Evolutionary conservation across 2,113 vertebrate genomes (phyloP), one percentile per base, ranked within the genome.

Genomic region (Proteles cristata): DNA sequence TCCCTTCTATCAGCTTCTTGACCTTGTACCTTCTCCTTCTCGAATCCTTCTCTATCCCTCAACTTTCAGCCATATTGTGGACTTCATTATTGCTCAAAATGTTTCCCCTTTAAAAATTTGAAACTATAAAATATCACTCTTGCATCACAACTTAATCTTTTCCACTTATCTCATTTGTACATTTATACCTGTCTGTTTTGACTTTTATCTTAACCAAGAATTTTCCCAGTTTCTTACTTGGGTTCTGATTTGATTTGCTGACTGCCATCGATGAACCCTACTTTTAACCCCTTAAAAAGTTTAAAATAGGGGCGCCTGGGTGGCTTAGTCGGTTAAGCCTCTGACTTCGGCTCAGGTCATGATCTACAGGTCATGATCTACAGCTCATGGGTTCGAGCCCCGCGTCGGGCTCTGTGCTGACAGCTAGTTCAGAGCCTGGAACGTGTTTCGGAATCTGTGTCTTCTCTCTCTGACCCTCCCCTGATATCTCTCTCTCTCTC

Each of bases 121-220:
- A 85, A 93, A 48, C 68, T 79, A 21, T 65, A 55, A 89, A 65
- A 53, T 88, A 89, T 73, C 74, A 69, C 26, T 95, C 26, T 89
- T 33, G 50, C 31, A 58, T 83, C 35, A 87, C 5, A 83, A 2
- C n/a, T 25, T 90, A 81, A 12, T 93, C 5, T 68, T 91, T 77
- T 26, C 35, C 14, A 66, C 33, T 26, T 53, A 23, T 58, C 15
- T 19, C 15, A 74, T 87, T 97, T 94, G 28, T 7, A 89, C 55
- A 43, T 77, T 71, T 65, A 25, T 55, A 69, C 14, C 19, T 53
- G 10, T 85, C 77, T 68, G 35, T 94, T 95, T 93, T 76, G 19
- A 39, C 25, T 21, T 28, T 63, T 80, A 12, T 63, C 25, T 81
- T 89, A 81, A 53, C 33, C 9, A 76, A 48, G 35, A 69, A 2